Conservation (phyloP, 1,140 invertebrate species). For the Gonatopus flavifemur region DNA sequence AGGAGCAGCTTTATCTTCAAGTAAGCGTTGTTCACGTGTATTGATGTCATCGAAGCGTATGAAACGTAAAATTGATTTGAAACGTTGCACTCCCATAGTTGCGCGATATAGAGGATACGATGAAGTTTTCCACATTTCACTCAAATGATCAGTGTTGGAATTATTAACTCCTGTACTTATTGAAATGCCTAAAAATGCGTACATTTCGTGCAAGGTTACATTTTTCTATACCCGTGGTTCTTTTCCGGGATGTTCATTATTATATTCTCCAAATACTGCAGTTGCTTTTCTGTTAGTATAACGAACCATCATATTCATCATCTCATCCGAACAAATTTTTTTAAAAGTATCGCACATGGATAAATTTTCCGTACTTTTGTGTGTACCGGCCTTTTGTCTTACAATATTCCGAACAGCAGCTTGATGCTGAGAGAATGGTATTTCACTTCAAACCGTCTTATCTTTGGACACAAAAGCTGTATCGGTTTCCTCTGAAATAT, state of each 20-base stretch:
- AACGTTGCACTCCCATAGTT: conserved; percentile 26
- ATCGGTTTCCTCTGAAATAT: too few relatives aligned
- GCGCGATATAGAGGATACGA: conserved; percentile 32
- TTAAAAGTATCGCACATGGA: conserved; percentile 23
- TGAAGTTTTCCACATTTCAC: conserved; percentile 16
- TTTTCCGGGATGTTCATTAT: conserved; percentile 15
- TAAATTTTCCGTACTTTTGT: conserved; percentile 14
- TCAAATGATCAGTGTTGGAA: conserved; percentile 16
- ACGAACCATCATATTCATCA: conserved; percentile 23
- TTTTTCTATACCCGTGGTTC: conserved; percentile 6
- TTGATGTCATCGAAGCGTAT: conserved; percentile 38
- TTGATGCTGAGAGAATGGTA: conserved; percentile 18
- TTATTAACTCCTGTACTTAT: conserved; percentile 18
- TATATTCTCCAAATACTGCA: conserved; percentile 19
- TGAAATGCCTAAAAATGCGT: conserved; percentile 21
- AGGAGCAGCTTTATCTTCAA: conserved; percentile 20
- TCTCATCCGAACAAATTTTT: conserved; percentile 21
- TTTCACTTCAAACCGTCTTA: conserved; percentile 16
- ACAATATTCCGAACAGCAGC: conserved; percentile 19
- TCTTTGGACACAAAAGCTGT: too few relatives aligned
- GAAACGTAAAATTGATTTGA: conserved; percentile 27
- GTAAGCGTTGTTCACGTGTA: conserved; percentile 21
- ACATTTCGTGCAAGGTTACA: conserved; percentile 15
- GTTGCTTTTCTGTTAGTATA: conserved; percentile 31
- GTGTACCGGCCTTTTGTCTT: conserved; percentile 21